Evolutionary conservation across 2,797 vertebrate species (phyloP), one percentile per base, ranked within the genome.

Genomic region (Harpagifer antarcticus): DNA sequence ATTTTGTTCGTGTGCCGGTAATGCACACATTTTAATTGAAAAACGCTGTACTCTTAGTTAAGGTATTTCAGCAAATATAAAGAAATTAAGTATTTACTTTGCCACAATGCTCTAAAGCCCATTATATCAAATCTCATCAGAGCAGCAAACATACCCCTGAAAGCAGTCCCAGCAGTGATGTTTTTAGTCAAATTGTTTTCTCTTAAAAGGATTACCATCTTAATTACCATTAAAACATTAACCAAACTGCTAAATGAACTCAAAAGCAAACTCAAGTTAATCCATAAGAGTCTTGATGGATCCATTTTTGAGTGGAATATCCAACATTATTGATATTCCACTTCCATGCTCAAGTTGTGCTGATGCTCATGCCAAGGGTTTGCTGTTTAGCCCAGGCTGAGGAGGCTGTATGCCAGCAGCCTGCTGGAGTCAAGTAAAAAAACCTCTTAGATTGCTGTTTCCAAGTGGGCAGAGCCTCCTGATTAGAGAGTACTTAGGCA

Each of bases 401-500:
- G 53, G 53, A 23, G 45, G 76, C 68, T 68, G 62, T 40, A 20
- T 75, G 86, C 76, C 84, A 89, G 84, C 70, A 83, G 79, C 65
- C 55, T 76, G 76, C 61, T 49, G 72, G 59, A 79, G 74, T 84
- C 68, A 68, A 74, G 68, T 20, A 49, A 74, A 86, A 86, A 84
- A 80, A 73, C 9, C 62, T 83, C 81, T 75, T 67, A 66, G 57
- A 79, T 23, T 43, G 72, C 63, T 57, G 58, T 54, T 86, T 88
- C 88, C 82, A 88, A 88, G 68, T 81, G 81, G 89, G 77, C 75
- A 88, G 69, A 84, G 73, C 61, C 54, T 72, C 67, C 83, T 79
- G 74, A 80, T 83, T 82, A 83, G 68, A 71, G n/a, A 44, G 69
- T 74, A 20, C 75, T 79, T 67, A 77, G 20, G 62, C 44, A 73